Evolutionary conservation across 1,140 invertebrate species (phyloP).

Genomic region (Zaprionus capensis): DNA sequence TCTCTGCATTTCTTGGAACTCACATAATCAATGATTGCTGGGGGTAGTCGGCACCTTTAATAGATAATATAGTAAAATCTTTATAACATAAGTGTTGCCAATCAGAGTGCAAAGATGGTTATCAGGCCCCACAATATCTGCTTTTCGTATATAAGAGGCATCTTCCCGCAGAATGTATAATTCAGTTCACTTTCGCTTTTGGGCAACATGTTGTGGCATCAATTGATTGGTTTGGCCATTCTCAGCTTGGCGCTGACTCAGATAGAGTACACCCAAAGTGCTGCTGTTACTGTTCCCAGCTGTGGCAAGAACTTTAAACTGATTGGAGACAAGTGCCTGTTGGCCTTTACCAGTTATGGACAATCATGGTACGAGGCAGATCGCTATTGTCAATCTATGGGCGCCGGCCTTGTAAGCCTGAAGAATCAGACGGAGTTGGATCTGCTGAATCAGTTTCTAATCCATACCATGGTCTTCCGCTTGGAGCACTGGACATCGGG

Average conservation of each 20-base stretch:
- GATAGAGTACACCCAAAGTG: conserved; percentile 4
- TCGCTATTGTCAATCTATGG: no score
- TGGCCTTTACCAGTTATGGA: no score
- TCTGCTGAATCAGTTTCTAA: no score
- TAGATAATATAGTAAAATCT: no score
- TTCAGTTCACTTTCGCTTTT: neutral
- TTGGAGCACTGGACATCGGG: no score
- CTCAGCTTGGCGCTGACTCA: conserved; percentile 34
- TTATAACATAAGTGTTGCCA: neutral
- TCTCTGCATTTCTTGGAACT: no score
- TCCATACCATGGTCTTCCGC: no score
- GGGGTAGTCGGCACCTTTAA: no score
- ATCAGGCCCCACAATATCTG: neutral
- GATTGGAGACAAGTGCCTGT: neutral
- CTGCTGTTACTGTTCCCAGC: neutral
- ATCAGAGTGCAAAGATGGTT: neutral
- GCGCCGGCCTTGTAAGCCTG: no score
- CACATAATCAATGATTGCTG: no score
- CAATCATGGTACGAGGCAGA: no score
- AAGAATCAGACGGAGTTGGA: no score
- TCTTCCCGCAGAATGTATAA: neutral
- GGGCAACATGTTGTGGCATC: conserved; percentile 49
- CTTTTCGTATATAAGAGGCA: neutral
- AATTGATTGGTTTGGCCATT: conserved; percentile 41
- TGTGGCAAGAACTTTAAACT: conserved; percentile 42